phyloP scores from a whole-genome alignment of 2,113 vertebrate genomes.

The Butorides virescens region DNA sequence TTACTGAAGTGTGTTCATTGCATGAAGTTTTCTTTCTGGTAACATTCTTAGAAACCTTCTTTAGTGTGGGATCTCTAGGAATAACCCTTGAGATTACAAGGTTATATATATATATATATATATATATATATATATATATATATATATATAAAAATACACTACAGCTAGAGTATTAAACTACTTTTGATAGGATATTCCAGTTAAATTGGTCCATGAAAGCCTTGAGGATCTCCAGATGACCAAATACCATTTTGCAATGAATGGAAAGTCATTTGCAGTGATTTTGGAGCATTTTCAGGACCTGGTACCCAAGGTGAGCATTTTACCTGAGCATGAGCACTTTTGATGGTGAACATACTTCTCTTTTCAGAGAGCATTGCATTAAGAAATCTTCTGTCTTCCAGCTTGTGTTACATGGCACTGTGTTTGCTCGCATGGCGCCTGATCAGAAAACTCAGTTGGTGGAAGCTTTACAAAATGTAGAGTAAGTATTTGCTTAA shows the following conservation, averaged over 20 bases:
- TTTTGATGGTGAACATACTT: background rate
- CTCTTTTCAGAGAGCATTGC: background rate
- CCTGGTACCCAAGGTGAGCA: constrained; percentile 89
- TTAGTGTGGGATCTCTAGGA: background rate
- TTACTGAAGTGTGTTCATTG: background rate
- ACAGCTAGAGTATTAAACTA: background rate
- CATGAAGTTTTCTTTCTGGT: background rate
- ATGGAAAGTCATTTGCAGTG: constrained; percentile 92
- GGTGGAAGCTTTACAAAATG: constrained; percentile 91
- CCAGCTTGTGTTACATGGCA: constrained; percentile 92
- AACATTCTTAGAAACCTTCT: background rate
- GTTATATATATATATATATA: too few species aligned
- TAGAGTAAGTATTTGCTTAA: constrained; percentile 87
- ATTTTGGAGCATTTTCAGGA: constrained; percentile 95
- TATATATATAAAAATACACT: too few species aligned
- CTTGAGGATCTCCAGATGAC: constrained; percentile 78
- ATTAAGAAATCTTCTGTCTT: constrained; percentile 31
- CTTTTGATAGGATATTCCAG: constrained; percentile 81
- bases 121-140: too few species aligned
- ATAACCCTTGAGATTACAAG: background rate
- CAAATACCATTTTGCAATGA: constrained; percentile 95
- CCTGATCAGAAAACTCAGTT: constrained; percentile 97
- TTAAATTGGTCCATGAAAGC: constrained; percentile 83
- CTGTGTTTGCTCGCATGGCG: constrained; percentile 97
- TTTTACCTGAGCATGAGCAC: background rate